These are phyloP conservation scores for Selene dorsalis DNA, from an alignment of 2,797 vertebrate species.

Conservation along the genomic window DNA sequence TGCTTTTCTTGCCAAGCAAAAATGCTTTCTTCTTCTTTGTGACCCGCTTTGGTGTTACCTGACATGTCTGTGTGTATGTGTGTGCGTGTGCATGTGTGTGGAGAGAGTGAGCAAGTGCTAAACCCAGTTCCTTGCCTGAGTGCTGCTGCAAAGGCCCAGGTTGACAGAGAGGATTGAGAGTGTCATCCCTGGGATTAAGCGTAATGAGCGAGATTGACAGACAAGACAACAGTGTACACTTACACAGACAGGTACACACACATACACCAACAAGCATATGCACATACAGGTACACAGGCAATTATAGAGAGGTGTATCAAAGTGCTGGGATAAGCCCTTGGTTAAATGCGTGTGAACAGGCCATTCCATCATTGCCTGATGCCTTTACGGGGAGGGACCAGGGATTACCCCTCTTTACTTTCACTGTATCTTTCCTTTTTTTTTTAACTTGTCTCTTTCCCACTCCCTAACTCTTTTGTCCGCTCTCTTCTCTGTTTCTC, in stretches of 20 bases:
- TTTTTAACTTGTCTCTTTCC: slow-evolving; percentile 8
- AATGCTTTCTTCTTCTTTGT: slow-evolving; percentile 83
- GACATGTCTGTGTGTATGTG: slow-evolving; percentile 42
- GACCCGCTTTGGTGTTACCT: slow-evolving; percentile 71
- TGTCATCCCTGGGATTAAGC: slow-evolving; percentile 84
- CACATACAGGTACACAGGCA: slow-evolving; percentile 69
- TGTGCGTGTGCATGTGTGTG: slow-evolving; percentile 20
- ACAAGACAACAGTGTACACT: slow-evolving; percentile 78
- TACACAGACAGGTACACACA: slow-evolving; percentile 49
- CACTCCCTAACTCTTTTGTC: slow-evolving; percentile 31
- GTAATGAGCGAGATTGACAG: slow-evolving; percentile 84
- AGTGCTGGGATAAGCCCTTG: slow-evolving; percentile 69
- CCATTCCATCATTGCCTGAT: slow-evolving; percentile 54
- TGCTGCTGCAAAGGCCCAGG: slow-evolving; percentile 75
- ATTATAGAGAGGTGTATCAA: slow-evolving; percentile 84
- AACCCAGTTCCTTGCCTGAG: slow-evolving; percentile 77
- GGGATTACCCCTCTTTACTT: slow-evolving; percentile 64
- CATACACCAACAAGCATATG: slow-evolving; percentile 54
- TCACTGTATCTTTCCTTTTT: slow-evolving; percentile 56
- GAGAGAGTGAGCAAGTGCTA: slow-evolving; percentile 72
- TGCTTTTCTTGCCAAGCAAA: slow-evolving; percentile 81
- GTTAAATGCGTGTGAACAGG: slow-evolving; percentile 73
- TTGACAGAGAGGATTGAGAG: slow-evolving; percentile 82
- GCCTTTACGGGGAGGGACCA: slow-evolving; percentile 48
- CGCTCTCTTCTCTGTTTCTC: slow-evolving; percentile 40